phyloP scores from a whole-genome alignment of 2,888 invertebrate genomes.

The Lymantria monacha region DNA sequence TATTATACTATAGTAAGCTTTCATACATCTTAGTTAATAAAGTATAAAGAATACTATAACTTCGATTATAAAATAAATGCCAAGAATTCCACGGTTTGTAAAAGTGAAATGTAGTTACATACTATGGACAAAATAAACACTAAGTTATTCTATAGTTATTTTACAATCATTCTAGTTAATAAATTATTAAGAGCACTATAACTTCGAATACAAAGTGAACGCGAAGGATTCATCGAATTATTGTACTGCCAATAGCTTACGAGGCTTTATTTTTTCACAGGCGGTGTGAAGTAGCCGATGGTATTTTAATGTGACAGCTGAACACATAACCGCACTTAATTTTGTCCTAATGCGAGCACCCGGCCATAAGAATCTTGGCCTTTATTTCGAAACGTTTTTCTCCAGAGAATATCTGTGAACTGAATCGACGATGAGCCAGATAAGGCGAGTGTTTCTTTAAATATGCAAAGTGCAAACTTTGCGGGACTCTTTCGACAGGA shows the following conservation, averaged over 20 bases:
- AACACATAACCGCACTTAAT: conserved; percentile 81
- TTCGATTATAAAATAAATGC: too few relatives aligned
- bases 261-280: conserved; percentile 57
- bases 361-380: conserved; percentile 60
- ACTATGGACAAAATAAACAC: too few relatives aligned
- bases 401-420: conserved; percentile 66
- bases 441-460: conserved; percentile 76
- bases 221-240: conserved; percentile 64
- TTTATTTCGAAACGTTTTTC: conserved; percentile 64
- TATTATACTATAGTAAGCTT: too few relatives aligned
- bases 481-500: conserved; percentile 69
- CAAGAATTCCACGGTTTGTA: too few relatives aligned
- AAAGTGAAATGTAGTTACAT: too few relatives aligned
- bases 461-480: conserved; percentile 80
- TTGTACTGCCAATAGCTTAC: conserved; percentile 64
- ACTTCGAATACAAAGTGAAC: conserved; percentile 49
- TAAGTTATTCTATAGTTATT: too few relatives aligned
- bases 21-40: too few relatives aligned
- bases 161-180: conserved; percentile 24
- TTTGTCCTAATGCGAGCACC: conserved; percentile 75
- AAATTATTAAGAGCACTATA: conserved; percentile 43
- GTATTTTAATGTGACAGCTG: conserved; percentile 78
- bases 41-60: too few relatives aligned
- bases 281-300: conserved; percentile 65
- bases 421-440: conserved; percentile 75